Base-by-base conservation (phyloP, 1,140 invertebrate genomes). In the Theocolax elegans region DNA sequence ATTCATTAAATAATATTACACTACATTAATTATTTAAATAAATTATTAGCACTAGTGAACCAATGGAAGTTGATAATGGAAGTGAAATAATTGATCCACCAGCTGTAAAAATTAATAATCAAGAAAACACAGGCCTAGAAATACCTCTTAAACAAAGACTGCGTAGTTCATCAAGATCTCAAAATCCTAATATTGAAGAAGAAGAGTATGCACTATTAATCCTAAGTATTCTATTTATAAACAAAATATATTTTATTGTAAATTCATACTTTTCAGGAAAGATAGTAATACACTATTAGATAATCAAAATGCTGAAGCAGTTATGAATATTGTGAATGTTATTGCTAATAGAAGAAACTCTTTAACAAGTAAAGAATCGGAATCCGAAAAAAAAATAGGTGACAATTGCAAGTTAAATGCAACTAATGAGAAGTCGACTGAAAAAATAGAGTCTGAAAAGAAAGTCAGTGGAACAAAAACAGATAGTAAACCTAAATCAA, bases 111-210 rank as follows among this genome's bases (percentile, higher is more conserved):
- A 19, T 42, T 40, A 66, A 31, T 56, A 31, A 29, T 12, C 31
- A 31, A 0, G 67, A 74, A n/a, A 13, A 12, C 0, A 40, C 23
- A 53, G 44, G 21, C 0, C 8, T 31, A 1, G 80, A 82, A 19
- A 21, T 83, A 4, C 81, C 81, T 7, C 58, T 83, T 0, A 83
- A 83, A 49, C 80, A 82, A 9, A 79, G 80, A 25, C 70, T 83
- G 25, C 79, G 80, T 7, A 83, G 78, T 74, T 82, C 80, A 58
- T 80, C 75, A 1, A 76, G 73, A 56, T 75, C 80, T 60, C 77
- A 79, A 62, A 53, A 54, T 17, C 77, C 71, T 63, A 70, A 46
- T 27, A 68, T 60, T 65, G 58, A 59, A 6, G 75, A 80, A 13
- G 75, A 77, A 10, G 79, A 79, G 38, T 42, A 67, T 62, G 21